Evolutionary conservation across 2,797 vertebrate genomes (phyloP).

Genomic region (Aldrovandia affinis): DNA sequence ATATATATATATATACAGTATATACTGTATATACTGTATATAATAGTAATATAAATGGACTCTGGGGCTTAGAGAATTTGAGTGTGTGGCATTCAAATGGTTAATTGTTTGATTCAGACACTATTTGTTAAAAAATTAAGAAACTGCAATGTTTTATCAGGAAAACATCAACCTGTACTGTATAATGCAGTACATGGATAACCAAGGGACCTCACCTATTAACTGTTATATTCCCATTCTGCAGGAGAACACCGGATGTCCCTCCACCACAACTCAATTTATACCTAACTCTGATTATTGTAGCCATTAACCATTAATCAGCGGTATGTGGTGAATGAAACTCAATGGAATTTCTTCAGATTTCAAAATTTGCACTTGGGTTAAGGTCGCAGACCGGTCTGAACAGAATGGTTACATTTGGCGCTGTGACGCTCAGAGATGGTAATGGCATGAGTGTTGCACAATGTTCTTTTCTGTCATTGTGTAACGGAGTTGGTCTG

Average conservation of each 20-base stretch:
- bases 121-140: background rate
- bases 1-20: no score
- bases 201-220: slow-evolving; percentile 17
- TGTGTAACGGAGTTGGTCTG: no score
- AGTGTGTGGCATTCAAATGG: background rate
- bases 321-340: background rate
- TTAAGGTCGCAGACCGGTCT: background rate
- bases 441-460: background rate
- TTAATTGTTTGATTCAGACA: background rate
- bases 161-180: background rate
- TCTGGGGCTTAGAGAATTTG: background rate
- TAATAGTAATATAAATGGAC: background rate
- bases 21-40: no score
- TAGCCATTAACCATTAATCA: background rate
- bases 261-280: background rate
- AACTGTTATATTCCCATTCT: background rate
- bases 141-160: slow-evolving; percentile 11
- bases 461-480: background rate
- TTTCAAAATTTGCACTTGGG: background rate
- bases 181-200: background rate
- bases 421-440: background rate
- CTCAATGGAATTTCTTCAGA: slow-evolving; percentile 8
- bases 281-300: background rate
- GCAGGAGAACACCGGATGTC: background rate
- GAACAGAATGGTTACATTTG: background rate